These are phyloP conservation scores for Nansenia antarctica DNA, from an alignment of 2,113 vertebrate genomes.

Conservation along the genomic window DNA sequence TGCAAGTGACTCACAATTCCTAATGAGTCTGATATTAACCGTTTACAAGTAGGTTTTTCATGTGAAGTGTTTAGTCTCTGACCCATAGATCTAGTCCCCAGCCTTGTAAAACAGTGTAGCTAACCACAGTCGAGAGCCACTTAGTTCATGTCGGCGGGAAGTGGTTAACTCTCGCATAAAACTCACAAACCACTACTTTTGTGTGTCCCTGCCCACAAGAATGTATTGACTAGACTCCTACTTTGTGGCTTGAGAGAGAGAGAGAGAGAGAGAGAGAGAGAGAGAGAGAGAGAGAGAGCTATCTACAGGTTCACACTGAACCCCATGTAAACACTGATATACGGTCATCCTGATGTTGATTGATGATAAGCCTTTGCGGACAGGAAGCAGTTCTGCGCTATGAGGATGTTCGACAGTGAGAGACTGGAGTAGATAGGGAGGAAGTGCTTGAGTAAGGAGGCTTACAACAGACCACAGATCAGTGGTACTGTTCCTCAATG, in stretches of 20 bases:
- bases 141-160: constrained; percentile 28
- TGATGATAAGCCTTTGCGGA: neutral
- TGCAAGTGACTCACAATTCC: no score
- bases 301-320: neutral
- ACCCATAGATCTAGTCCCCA: constrained; percentile 1
- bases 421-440: constrained; percentile 20
- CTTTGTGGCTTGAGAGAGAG: neutral
- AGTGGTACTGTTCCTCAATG: constrained; percentile 48
- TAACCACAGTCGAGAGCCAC: constrained; percentile 32
- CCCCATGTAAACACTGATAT: neutral
- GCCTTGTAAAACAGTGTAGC: constrained; percentile 20
- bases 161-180: constrained; percentile 6
- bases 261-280: neutral
- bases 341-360: neutral
- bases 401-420: constrained; percentile 15
- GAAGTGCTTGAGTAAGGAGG: constrained; percentile 38
- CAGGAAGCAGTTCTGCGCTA: neutral
- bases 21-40: neutral
- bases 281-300: neutral
- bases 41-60: neutral
- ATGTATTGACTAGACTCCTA: constrained; percentile 9
- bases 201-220: constrained; percentile 32
- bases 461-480: constrained; percentile 48
- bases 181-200: constrained; percentile 38
- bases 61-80: constrained; percentile 6